Evolutionary conservation across 2,797 vertebrate species (phyloP), one percentile per base, ranked within the genome.

Genomic region (Chelonia mydas): DNA sequence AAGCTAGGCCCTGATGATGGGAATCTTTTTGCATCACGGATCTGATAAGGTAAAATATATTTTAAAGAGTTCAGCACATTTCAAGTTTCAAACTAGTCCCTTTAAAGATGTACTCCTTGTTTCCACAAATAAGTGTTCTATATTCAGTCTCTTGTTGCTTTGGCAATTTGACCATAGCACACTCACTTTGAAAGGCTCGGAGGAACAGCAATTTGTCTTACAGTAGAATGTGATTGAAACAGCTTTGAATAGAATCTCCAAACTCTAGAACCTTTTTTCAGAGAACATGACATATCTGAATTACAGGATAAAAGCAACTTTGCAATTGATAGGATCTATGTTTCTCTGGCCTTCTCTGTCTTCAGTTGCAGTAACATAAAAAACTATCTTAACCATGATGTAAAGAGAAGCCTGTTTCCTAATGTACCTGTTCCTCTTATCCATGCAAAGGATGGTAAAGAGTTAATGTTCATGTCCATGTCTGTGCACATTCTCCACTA

Each of bases 111-210:
- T 89, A 85, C 33, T 15, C 5, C 65, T 23, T 11, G 12, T 93
- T 55, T 88, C 51, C 61, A 53, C 15, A 51, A 84, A 88, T 6
- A 12, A 15, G 15, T 19, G 10, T 45, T n/a, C 13, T 85, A 51
- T 84, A 77, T 83, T 83, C 83, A 94, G 77, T 2, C 65, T 55
- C 77, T 81, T n/a, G 16, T n/a, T 93, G 82, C 85, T 92, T 90
- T 92, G 53, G 61, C 91, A 88, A 19, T 84, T 65, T 92, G 28
- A 82, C 84, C 79, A 78, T 86, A 55, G 87, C 50, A 94, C 89
- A 86, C 37, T 81, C 31, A 50, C 68, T 79, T 1, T 86, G 82
- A 86, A 85, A 23, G 65, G 65, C 85, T 76, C 51, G 90, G 45
- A 4, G 41, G 5, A 41, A 88, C 12, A 31, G 61, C 68, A 91